Conservation (phyloP, 2,888 invertebrate species). For the Drosophila limbata region DNA sequence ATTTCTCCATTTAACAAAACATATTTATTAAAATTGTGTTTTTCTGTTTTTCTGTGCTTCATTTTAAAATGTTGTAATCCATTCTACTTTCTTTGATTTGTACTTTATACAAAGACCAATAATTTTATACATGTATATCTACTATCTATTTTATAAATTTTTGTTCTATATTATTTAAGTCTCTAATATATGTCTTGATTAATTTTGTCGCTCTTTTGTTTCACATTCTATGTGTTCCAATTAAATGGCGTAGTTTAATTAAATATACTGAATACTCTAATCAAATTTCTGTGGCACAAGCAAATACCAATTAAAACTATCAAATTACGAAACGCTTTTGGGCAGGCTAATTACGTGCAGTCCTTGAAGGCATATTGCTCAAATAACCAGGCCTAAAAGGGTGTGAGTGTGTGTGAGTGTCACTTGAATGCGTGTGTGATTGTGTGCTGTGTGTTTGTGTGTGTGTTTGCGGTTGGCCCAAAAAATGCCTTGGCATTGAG, state of each 20-base stretch:
- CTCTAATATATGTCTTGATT: not conserved
- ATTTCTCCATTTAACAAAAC: too few species aligned
- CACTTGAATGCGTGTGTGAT: slow-evolving; percentile 10
- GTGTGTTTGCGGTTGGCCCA: slow-evolving; percentile 62
- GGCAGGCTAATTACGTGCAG: slow-evolving; percentile 62
- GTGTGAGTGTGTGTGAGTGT: slow-evolving; percentile 1
- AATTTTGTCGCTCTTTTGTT: not conserved
- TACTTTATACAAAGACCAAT: too few species aligned
- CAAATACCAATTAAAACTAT: slow-evolving; percentile 76
- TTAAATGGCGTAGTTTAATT: slow-evolving; percentile 47
- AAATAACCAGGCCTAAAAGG: slow-evolving; percentile 34
- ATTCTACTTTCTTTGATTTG: too few species aligned
- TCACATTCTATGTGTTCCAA: slow-evolving; percentile 16
- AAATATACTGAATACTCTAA: slow-evolving; percentile 56
- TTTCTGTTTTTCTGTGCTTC: too few species aligned
- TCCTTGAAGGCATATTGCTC: slow-evolving; percentile 40
- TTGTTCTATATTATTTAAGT: not conserved
- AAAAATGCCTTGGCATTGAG: slow-evolving; percentile 64
- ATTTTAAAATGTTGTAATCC: too few species aligned
- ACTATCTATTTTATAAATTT: too few species aligned
- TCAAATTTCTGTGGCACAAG: slow-evolving; percentile 62
- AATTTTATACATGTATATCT: too few species aligned
- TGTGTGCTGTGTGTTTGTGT: not conserved
- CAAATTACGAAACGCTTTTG: slow-evolving; percentile 62
- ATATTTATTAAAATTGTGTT: too few species aligned